A percentile compares a stretch with the other conserved stretches of the same genome.
Conservation (phyloP, 2,797 vertebrate genomes). For the Pipistrellus nathusii region DNA sequence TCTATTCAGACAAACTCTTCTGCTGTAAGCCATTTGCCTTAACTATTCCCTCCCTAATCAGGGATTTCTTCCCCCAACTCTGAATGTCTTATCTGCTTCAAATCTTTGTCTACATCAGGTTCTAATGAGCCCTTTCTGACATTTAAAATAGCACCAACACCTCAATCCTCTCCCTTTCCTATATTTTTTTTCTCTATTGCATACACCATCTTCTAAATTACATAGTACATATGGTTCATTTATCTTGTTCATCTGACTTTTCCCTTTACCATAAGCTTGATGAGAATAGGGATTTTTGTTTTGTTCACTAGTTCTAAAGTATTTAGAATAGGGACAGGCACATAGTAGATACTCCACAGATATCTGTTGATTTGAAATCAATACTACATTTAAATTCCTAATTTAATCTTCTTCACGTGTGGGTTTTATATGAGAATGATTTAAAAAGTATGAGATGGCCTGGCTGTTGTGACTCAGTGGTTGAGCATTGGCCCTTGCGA, state of each 20-base stretch:
- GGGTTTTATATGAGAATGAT: slow-evolving; percentile 35
- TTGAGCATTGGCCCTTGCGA: no score
- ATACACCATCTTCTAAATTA: slow-evolving; percentile 36
- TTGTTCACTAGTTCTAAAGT: slow-evolving; percentile 52
- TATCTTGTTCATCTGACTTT: slow-evolving; percentile 40
- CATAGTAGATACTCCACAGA: slow-evolving; percentile 12
- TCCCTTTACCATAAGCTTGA: slow-evolving; percentile 6
- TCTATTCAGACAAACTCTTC: background rate
- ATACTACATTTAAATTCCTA: slow-evolving; percentile 21
- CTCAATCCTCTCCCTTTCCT: background rate
- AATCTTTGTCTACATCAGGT: background rate
- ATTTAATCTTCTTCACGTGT: slow-evolving; percentile 32
- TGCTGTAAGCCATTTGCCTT: background rate
- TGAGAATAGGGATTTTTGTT: slow-evolving; percentile 23
- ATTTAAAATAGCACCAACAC: background rate
- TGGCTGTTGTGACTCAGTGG: no score
- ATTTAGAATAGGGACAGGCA: slow-evolving; percentile 9
- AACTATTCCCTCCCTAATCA: background rate
- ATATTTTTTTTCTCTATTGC: background rate
- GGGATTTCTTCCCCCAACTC: background rate
- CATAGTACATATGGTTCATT: background rate
- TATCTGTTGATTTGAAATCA: background rate
- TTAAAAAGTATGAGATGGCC: background rate
- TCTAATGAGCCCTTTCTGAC: background rate
- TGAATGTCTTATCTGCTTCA: slow-evolving; percentile 14